A percentile compares a stretch with the other conserved stretches of the same genome.
phyloP scores from a whole-genome alignment of 1,140 invertebrate species.

The Trigoniulus corallinus region DNA sequence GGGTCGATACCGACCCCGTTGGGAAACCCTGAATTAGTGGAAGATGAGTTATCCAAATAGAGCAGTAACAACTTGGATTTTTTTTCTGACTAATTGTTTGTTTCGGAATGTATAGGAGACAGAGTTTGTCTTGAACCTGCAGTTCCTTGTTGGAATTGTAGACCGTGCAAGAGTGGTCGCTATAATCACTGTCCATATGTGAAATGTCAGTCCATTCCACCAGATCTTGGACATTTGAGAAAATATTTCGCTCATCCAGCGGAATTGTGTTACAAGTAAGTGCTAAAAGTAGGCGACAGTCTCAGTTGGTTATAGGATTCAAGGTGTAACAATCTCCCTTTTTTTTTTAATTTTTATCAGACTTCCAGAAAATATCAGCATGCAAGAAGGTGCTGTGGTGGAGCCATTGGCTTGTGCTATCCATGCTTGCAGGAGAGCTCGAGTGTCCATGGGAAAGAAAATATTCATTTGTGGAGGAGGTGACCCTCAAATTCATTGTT shows the following conservation, averaged over 20 bases:
- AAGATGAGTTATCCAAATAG: too few relatives aligned
- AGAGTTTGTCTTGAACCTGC: slow-evolving; percentile 86
- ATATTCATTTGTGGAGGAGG: slow-evolving; percentile 78
- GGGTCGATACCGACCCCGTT: too few relatives aligned
- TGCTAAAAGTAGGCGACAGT: too few relatives aligned
- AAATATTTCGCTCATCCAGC: slow-evolving; percentile 76
- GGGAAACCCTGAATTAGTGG: too few relatives aligned
- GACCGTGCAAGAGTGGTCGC: slow-evolving; percentile 64
- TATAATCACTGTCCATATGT: slow-evolving; percentile 87
- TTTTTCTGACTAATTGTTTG: too few relatives aligned
- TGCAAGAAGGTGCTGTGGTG: slow-evolving; percentile 83
- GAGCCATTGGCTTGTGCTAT: slow-evolving; percentile 87
- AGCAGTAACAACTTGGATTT: too few relatives aligned
- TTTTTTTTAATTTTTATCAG: too few relatives aligned
- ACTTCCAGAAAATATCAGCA: slow-evolving; percentile 67
- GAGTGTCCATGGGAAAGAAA: slow-evolving; percentile 47
- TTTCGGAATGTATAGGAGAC: slow-evolving; percentile 63
- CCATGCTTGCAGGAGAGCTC: slow-evolving; percentile 68
- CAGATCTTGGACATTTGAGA: slow-evolving; percentile 63
- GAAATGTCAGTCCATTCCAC: slow-evolving; percentile 76
- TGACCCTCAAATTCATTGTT: slow-evolving; percentile 2
- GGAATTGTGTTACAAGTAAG: slow-evolving; percentile 80
- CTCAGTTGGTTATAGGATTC: too few relatives aligned
- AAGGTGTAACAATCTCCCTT: too few relatives aligned
- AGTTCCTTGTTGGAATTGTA: slow-evolving; percentile 65